Percentiles rank a stretch among this genome's conserved stretches.
Evolutionary conservation across 2,888 invertebrate genomes (phyloP).

Genomic region (Eristalis arbustorum): DNA sequence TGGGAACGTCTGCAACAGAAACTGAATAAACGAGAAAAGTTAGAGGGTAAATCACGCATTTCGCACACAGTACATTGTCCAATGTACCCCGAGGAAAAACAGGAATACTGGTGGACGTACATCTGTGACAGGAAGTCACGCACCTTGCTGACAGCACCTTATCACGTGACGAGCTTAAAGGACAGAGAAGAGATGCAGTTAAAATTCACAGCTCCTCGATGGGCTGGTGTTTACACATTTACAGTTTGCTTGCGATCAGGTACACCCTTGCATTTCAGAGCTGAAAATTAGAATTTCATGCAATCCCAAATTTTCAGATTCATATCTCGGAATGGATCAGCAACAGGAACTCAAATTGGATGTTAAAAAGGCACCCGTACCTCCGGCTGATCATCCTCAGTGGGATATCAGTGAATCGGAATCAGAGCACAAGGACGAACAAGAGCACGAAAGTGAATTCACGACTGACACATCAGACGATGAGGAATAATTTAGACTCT

Average conservation of each 20-base stretch:
- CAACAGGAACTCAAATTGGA: slow-evolving; percentile 97
- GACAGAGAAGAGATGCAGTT: slow-evolving; percentile 95
- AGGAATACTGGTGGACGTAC: slow-evolving; percentile 99
- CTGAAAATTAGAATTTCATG: background rate
- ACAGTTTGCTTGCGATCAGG: slow-evolving; percentile 94
- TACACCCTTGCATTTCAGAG: slow-evolving; percentile 72
- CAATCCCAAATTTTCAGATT: slow-evolving; percentile 83
- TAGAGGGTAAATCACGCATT: slow-evolving; percentile 95
- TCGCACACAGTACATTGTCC: slow-evolving; percentile 99
- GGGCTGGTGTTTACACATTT: slow-evolving; percentile 95
- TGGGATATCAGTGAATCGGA: slow-evolving; percentile 98
- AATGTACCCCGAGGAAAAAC: slow-evolving; percentile 95
- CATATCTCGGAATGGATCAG: slow-evolving; percentile 98
- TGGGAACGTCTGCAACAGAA: slow-evolving; percentile 96
- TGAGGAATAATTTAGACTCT: slow-evolving; percentile 78
- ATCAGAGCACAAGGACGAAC: slow-evolving; percentile 84
- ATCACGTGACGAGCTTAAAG: slow-evolving; percentile 95
- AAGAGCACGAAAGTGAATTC: slow-evolving; percentile 85
- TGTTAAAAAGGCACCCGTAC: slow-evolving; percentile 96
- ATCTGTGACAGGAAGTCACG: slow-evolving; percentile 97
- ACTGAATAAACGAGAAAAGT: slow-evolving; percentile 91
- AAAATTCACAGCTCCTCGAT: slow-evolving; percentile 97
- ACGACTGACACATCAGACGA: slow-evolving; percentile 85
- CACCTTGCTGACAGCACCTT: slow-evolving; percentile 94
- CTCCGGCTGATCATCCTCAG: slow-evolving; percentile 96